phyloP scores from a whole-genome alignment of 2,797 vertebrate genomes.

The Sciurus vulgaris region DNA sequence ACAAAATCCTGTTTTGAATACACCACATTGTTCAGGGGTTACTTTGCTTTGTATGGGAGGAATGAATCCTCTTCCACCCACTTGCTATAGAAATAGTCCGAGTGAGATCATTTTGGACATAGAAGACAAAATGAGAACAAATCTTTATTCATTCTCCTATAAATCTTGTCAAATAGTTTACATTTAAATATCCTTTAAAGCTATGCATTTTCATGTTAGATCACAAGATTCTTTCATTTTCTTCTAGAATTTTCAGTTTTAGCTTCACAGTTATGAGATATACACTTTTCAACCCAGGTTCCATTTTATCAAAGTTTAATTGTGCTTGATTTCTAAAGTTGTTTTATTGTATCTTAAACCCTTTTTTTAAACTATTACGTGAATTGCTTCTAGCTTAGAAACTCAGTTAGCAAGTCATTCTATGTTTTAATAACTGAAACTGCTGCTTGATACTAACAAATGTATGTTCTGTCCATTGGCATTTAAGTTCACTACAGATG shows the following conservation, averaged over 20 bases:
- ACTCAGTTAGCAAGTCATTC: slow-evolving; percentile 82
- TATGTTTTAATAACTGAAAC: slow-evolving; percentile 83
- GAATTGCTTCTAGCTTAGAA: slow-evolving; percentile 79
- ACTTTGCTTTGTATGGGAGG: slow-evolving; percentile 12
- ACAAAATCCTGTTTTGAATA: slow-evolving; percentile 28
- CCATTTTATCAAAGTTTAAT: neutral
- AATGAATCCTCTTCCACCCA: neutral
- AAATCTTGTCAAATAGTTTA: slow-evolving; percentile 60
- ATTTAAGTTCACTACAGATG: slow-evolving; percentile 86
- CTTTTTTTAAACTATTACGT: slow-evolving; percentile 51
- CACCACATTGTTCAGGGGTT: neutral
- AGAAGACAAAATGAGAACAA: slow-evolving; percentile 39
- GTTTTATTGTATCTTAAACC: neutral
- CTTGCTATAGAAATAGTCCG: neutral
- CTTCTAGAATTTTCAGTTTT: slow-evolving; percentile 34
- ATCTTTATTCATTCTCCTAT: slow-evolving; percentile 54
- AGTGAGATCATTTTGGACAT: slow-evolving; percentile 41
- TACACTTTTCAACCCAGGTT: neutral
- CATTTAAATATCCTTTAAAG: slow-evolving; percentile 66
- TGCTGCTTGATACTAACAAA: slow-evolving; percentile 86
- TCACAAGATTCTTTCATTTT: slow-evolving; percentile 30
- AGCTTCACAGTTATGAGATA: slow-evolving; percentile 17
- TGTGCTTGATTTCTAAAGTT: slow-evolving; percentile 17
- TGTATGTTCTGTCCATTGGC: slow-evolving; percentile 84
- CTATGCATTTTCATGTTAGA: slow-evolving; percentile 51